Percentiles rank a stretch among this genome's conserved stretches.
These are phyloP conservation scores for Anolis carolinensis DNA, from an alignment of 2,113 vertebrate genomes.

Conservation along the genomic window DNA sequence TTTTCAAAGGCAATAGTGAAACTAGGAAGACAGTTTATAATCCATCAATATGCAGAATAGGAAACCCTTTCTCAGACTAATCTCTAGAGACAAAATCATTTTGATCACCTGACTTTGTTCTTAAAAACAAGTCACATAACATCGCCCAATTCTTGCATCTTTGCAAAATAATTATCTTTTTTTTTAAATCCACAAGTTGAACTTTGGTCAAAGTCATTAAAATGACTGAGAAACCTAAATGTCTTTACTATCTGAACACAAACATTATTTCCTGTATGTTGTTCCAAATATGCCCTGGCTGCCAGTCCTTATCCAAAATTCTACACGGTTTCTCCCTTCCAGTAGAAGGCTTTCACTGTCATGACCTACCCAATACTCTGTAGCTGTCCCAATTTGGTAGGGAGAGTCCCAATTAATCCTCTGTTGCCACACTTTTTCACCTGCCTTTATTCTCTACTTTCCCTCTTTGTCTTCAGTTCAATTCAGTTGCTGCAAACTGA, in stretches of 20 bases:
- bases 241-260: not conserved
- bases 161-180: constrained; percentile 5
- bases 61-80: accelerated
- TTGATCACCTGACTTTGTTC: not conserved
- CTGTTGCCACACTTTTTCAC: not conserved
- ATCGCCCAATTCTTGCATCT: not conserved
- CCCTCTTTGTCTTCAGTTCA: not conserved
- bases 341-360: not conserved
- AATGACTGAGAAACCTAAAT: constrained; percentile 18
- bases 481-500: too few species aligned
- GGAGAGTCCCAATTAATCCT: too few species aligned
- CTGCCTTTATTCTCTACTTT: not conserved
- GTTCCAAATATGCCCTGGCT: constrained; percentile 38
- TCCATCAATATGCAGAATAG: not conserved
- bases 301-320: not conserved
- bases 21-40: accelerated
- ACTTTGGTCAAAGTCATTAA: not conserved
- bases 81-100: constrained; percentile 13
- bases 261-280: constrained; percentile 35
- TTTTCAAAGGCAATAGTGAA: not conserved
- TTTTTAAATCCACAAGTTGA: not conserved
- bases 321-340: not conserved
- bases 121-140: not conserved
- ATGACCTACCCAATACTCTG: not conserved
- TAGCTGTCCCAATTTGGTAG: too few species aligned